Evolutionary conservation across 23 tunicate genomes (phyloP), one percentile per base, ranked within the genome.

Genomic region (Trididemnum miniatum): DNA sequence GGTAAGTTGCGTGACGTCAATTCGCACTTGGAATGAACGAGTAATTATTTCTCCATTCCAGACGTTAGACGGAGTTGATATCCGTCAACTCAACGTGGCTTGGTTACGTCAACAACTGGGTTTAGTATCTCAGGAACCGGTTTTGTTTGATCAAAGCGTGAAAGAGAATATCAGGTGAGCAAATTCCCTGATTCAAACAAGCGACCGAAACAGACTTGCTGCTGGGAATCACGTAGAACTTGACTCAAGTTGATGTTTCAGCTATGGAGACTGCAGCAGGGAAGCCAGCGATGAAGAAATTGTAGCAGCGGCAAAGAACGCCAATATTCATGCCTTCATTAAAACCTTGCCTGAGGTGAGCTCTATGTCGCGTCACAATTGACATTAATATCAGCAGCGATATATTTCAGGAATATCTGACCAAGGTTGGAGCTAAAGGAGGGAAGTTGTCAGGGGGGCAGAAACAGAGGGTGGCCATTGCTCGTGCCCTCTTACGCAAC

Each of bases 71-170:
- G 92, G 83, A 18, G n/a, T 26, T 25, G 62, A 77, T 34, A 75
- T 83, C 67, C 74, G 76, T 31, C 39, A 76, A 37, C 51, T 88
- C 35, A 88, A 88, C 67, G 59, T 88, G 0, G 15, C 36, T 0
- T 88, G 92, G 92, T 31, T 83, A 20, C 83, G 92, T 62, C 78
- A 77, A 33, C 92, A 88, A 34, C 75, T 88, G 76, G 92, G 92
- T 36, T 36, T 88, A 1, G 92, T 88, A 0, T 66, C 83, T 0
- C 92, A 88, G 83, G 92, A 88, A 88, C 92, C 87, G 0, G 44
- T 78, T 22, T 54, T 85, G 24, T 85, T 85, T 40, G 36, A 85
- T 36, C 89, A 77, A 35, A 35, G 76, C 22, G 51, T 85, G 0
- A 85, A 34, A 7, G 89, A 85, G 65, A 85, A 85, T 40, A 85